Evolutionary conservation across 1,140 invertebrate species (phyloP).

Genomic region (Trypoxylus dichotomus): DNA sequence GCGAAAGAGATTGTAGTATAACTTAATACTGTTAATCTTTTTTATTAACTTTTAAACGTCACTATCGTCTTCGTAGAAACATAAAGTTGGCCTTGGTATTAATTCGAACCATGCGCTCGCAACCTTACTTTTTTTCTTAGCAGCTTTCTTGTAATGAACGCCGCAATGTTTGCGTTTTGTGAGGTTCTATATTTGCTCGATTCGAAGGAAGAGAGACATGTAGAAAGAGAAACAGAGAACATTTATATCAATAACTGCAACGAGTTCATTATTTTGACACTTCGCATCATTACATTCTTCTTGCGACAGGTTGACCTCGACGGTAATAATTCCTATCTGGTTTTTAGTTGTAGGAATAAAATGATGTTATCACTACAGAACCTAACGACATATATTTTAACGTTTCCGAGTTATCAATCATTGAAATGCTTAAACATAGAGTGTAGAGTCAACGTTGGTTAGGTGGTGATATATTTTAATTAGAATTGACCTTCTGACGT

Average conservation of each 20-base stretch:
- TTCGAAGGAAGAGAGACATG: too few relatives aligned
- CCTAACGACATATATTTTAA: too few relatives aligned
- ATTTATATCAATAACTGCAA: not conserved
- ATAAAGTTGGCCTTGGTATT: not conserved
- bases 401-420: too few relatives aligned
- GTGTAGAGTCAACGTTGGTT: not conserved
- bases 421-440: not conserved
- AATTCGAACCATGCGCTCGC: not conserved
- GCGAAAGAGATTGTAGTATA: too few relatives aligned
- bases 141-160: too few relatives aligned
- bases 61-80: not conserved
- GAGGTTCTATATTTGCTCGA: too few relatives aligned
- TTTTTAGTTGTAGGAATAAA: not conserved
- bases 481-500: not conserved
- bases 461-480: constrained; percentile 22
- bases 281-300: not conserved
- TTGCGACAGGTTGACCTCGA: not conserved
- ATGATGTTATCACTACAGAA: too few relatives aligned
- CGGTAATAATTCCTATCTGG: not conserved
- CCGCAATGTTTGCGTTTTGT: too few relatives aligned
- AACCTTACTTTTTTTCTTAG: not conserved
- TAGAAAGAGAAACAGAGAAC: too few relatives aligned
- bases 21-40: too few relatives aligned
- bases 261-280: not conserved
- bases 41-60: not conserved